Base-by-base conservation (phyloP, 23 tunicate species). In the Clavelina lepadiformis region DNA sequence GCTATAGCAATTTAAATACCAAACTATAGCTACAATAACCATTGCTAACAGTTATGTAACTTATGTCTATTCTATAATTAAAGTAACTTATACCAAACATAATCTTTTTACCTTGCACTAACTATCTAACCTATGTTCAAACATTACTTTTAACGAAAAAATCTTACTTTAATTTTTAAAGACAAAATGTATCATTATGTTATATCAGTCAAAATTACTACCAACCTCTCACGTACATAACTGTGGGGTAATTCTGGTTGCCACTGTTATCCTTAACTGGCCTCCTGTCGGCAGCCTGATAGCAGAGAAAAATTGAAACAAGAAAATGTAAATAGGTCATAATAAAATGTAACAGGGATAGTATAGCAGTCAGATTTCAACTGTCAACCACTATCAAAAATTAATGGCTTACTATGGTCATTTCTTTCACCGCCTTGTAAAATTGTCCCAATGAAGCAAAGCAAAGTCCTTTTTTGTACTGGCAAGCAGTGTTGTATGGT, bases 371-470 rank as follows among this genome's bases (percentile, higher is more conserved):
- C 49, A 41, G 15, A 11, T 41, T 13, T 6, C n/a, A 53, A n/a
- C n/a, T 20, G 22, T 20, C n/a, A 8, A 41, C 49, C 49, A 41
- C 49, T 36, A 58, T 18, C 13, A 15, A 11, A 7, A 8, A 21
- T 28, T 26, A 8, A 68, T 3, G 13, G 21, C 58, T 25, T 41
- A 84, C 93, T 72, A 76, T 84, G 11, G 93, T 76, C 25, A 84
- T 69, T 62, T 84, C 93, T 76, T 84, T 84, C 4, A 84, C 63
- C 54, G 93, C 82, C 11, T 78, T 65, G 47, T 76, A 84, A 51
- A 75, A 84, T 36, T 84, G 77, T 20, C 93, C 93, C 58, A 70
- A 15, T 15, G 60, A 38, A 8, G 83, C 82, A 21, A 45, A 53
- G 49, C 77, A 69, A 6, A 34, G 60, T 19, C 77, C 93, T 23